Base-by-base conservation (phyloP, 1,140 invertebrate genomes). In the Temnothorax nylanderi region DNA sequence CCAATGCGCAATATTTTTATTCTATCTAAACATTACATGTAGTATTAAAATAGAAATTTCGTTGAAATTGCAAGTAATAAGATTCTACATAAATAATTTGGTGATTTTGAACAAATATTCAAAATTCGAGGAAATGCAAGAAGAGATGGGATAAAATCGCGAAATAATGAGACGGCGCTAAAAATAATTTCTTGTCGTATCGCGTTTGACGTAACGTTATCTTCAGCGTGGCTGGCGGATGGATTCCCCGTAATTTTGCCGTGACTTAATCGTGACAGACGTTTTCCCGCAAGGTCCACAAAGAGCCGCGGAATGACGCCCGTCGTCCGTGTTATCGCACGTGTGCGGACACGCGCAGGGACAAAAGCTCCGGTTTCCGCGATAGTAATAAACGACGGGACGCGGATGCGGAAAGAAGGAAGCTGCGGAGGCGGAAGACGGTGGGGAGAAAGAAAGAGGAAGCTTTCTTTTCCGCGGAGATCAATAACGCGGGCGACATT, bases 401-500 rank as follows among this genome's bases (percentile, higher is more conserved):
- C 10, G 47, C 62, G 26, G 58, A 37, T n/a, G 49, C 34, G 80
- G 41, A 21, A n/a, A 37, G 49, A 47, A 82, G 60, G 18, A 76
- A 51, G 18, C 54, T 64, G 21, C 13, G 34, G 62, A 0, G 18
- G 5, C 7, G 34, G 44, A 10, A 34, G 64, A 10, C n/a, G 26
- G 26, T 0, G 13, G 37, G 13, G 37, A 47, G 37, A 69, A 0
- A 26, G 37, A 37, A 37, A 41, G 34, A 18, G 41, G n/a, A 16
- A 51, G 74, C 74, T 47, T 62, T 84, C 80, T 84, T 75, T 75
- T 21, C 41, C 41, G 44, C 18, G 74, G n/a, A 78, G 75, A 77
- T 77, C 82, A 85, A 78, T 77, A 85, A 76, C 74, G 74, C 74
- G 74, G 74, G 60, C 60, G 82, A 85, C 72, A 85, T 77, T 78